phyloP scores from a whole-genome alignment of 2,113 vertebrate species.

The Lanius ludovicianus region DNA sequence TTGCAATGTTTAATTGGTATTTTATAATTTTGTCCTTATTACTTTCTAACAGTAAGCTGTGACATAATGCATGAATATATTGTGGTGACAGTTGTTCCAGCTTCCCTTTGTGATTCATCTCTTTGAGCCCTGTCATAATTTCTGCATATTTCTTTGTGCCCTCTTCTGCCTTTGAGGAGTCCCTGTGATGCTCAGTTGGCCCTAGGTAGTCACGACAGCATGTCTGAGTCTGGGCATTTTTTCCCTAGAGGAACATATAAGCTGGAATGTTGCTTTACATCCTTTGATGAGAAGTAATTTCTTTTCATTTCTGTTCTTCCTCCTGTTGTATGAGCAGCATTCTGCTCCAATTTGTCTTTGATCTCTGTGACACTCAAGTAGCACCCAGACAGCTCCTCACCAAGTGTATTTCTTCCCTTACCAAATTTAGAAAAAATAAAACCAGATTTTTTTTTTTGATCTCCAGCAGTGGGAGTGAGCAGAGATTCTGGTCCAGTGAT shows the following conservation, averaged over 20 bases:
- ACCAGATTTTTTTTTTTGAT: not conserved
- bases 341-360: not conserved
- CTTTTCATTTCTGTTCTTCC: not conserved
- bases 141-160: not conserved
- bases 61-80: not conserved
- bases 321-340: not conserved
- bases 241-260: not conserved
- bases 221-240: not conserved
- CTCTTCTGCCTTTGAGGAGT: not conserved
- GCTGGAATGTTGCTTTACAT: not conserved
- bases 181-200: not conserved
- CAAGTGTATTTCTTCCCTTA: not conserved
- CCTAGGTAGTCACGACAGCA: not conserved
- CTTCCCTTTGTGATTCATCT: not conserved
- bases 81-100: not conserved
- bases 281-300: conserved; percentile 1
- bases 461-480: not conserved
- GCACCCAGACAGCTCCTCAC: not conserved
- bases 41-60: not conserved
- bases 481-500: not conserved
- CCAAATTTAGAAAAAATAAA: not conserved
- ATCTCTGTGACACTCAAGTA: not conserved
- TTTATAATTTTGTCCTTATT: conserved; percentile 47
- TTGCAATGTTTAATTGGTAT: conserved; percentile 29
- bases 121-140: not conserved